Conservation (phyloP, 2,888 invertebrate genomes). For the Clepsis dumicolana region DNA sequence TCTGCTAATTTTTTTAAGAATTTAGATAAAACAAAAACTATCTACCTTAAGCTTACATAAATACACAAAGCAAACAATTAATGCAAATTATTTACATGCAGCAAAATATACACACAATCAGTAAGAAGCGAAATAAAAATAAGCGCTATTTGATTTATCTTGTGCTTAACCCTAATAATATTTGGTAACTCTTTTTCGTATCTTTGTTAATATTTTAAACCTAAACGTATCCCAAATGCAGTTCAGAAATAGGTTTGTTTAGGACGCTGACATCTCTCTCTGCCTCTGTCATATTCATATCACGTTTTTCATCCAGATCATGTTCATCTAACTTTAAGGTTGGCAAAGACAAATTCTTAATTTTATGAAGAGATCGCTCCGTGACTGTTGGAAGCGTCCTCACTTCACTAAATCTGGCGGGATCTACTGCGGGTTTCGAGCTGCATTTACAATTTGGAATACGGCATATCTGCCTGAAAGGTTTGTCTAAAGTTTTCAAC, state of each 20-base stretch:
- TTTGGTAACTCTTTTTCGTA: constrained; percentile 49
- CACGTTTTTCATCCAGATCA: constrained; percentile 61
- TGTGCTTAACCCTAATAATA: constrained; percentile 55
- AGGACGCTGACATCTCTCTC: constrained; percentile 66
- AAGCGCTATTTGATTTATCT: constrained; percentile 52
- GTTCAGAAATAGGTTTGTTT: constrained; percentile 81
- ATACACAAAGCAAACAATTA: constrained; percentile 51
- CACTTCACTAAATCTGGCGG: constrained; percentile 68
- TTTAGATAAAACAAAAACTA: constrained; percentile 31
- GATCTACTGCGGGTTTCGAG: constrained; percentile 58
- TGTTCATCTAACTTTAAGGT: constrained; percentile 76
- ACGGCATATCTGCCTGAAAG: constrained; percentile 70
- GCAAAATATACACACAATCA: constrained; percentile 48
- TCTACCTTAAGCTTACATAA: constrained; percentile 45
- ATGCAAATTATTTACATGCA: constrained; percentile 47
- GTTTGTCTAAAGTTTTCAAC: constrained; percentile 69
- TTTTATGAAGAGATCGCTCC: constrained; percentile 69
- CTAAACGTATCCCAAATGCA: constrained; percentile 86
- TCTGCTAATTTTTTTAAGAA: constrained; percentile 41
- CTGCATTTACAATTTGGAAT: constrained; percentile 81
- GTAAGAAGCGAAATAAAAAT: constrained; percentile 42
- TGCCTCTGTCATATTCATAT: constrained; percentile 63
- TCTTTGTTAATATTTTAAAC: constrained; percentile 42
- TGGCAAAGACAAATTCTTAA: constrained; percentile 77
- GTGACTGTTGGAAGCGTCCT: constrained; percentile 71